These are phyloP conservation scores for Acanthococcus lagerstroemiae DNA, from an alignment of 2,888 invertebrate genomes.

Conservation along the genomic window DNA sequence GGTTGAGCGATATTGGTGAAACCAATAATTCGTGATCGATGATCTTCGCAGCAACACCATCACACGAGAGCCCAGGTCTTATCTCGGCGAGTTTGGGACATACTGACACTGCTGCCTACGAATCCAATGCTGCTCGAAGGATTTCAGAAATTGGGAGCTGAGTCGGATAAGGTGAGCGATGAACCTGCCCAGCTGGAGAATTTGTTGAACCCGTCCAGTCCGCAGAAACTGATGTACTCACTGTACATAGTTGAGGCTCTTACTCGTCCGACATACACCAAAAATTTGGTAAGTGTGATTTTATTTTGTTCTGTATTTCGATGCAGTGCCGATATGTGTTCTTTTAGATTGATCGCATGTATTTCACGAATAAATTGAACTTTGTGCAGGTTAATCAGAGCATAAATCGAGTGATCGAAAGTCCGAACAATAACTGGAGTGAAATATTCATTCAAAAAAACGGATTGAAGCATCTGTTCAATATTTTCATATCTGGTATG, in stretches of 20 bases:
- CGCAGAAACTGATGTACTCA: slow-evolving; percentile 91
- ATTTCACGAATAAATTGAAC: not conserved
- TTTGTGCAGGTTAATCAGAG: slow-evolving; percentile 10
- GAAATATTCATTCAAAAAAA: slow-evolving; percentile 75
- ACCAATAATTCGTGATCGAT: too few relatives aligned
- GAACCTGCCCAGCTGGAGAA: slow-evolving; percentile 56
- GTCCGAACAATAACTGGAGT: slow-evolving; percentile 49
- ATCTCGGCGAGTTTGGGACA: slow-evolving; percentile 89
- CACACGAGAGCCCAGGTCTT: slow-evolving; percentile 81
- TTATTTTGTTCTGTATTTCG: too few relatives aligned
- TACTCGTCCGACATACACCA: slow-evolving; percentile 38
- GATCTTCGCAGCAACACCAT: slow-evolving; percentile 52
- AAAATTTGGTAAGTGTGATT: slow-evolving; percentile 31
- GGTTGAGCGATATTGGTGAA: too few relatives aligned
- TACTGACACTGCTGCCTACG: slow-evolving; percentile 80
- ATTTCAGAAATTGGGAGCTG: slow-evolving; percentile 58
- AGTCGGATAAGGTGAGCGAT: slow-evolving; percentile 30
- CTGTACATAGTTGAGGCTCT: slow-evolving; percentile 79
- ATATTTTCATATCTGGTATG: slow-evolving; percentile 81
- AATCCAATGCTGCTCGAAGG: slow-evolving; percentile 75
- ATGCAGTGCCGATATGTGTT: too few relatives aligned
- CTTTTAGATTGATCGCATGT: slow-evolving; percentile 16
- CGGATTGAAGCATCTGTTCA: slow-evolving; percentile 75
- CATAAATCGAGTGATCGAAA: slow-evolving; percentile 18
- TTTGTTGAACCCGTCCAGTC: slow-evolving; percentile 74